Evolutionary conservation across 2,888 invertebrate species (phyloP).

Genomic region (Trissolcus japonicus): DNA sequence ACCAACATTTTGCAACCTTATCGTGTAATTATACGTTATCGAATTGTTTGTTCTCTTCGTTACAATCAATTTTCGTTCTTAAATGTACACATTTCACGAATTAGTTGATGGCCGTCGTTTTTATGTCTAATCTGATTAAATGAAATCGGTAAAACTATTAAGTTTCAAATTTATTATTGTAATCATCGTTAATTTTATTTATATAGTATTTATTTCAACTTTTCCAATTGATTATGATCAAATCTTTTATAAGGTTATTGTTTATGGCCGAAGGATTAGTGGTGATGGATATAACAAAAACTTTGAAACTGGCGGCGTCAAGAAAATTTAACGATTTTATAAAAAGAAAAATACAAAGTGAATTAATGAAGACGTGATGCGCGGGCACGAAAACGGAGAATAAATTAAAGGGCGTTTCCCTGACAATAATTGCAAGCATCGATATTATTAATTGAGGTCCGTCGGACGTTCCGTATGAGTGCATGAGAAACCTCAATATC

Average conservation of each 20-base stretch:
- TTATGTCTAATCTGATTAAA: conserved; percentile 4
- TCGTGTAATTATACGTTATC: conserved; percentile 50
- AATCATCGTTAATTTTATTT: too few relatives aligned
- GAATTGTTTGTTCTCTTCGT: conserved; percentile 33
- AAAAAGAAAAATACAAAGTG: not conserved
- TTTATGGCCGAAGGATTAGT: too few relatives aligned
- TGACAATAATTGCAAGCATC: conserved; percentile 58
- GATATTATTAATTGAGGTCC: conserved; percentile 59
- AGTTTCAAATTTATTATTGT: too few relatives aligned
- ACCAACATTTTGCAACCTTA: conserved; percentile 43
- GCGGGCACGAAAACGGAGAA: conserved; percentile 48
- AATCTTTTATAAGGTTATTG: too few relatives aligned
- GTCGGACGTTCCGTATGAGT: conserved; percentile 57
- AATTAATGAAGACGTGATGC: conserved; percentile 55
- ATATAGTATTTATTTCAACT: too few relatives aligned
- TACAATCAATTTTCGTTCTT: conserved; percentile 33
- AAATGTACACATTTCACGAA: conserved; percentile 29
- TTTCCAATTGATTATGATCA: too few relatives aligned
- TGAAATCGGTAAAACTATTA: too few relatives aligned
- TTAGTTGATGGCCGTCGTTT: conserved; percentile 18
- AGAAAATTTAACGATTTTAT: too few relatives aligned
- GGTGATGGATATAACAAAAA: too few relatives aligned
- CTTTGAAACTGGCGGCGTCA: too few relatives aligned
- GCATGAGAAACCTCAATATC: conserved; percentile 58
- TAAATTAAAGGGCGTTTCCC: conserved; percentile 58